Percentiles rank a stretch among this genome's conserved stretches.
Evolutionary conservation across 2,113 vertebrate species (phyloP).

Genomic region (Mugil cephalus): DNA sequence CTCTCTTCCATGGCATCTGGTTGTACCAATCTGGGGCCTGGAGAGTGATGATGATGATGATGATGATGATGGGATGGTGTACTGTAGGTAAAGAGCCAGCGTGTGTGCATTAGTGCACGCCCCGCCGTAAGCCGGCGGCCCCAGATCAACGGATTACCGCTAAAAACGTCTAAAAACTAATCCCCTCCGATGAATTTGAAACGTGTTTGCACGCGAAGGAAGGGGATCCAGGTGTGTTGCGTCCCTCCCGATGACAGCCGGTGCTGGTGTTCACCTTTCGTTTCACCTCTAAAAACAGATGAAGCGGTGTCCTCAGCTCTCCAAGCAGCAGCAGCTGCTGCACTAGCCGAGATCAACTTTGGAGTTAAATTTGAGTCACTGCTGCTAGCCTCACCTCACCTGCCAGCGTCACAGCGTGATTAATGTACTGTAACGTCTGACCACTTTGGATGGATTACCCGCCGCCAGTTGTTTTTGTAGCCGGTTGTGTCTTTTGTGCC

Average conservation of each 20-base stretch:
- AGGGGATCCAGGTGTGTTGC: conserved; percentile 30
- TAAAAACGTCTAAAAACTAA: conserved; percentile 63
- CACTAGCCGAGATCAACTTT: not conserved
- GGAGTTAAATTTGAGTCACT: not conserved
- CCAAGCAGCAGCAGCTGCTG: not conserved
- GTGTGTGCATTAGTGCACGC: conserved; percentile 2
- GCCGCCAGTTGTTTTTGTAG: not conserved
- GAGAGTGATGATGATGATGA: conserved; percentile 17
- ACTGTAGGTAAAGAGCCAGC: conserved; percentile 2
- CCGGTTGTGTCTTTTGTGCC: not conserved
- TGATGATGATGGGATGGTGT: too few species aligned
- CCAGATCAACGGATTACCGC: conserved; percentile 69
- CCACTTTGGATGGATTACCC: conserved; percentile 46
- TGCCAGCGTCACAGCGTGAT: conserved; percentile 32
- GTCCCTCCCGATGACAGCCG: not conserved
- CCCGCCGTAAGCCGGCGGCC: conserved; percentile 18
- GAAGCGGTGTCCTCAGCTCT: not conserved
- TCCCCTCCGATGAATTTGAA: conserved; percentile 57
- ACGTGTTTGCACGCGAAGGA: conserved; percentile 10
- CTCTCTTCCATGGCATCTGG: conserved; percentile 41
- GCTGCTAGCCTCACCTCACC: not conserved
- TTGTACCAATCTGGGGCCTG: conserved; percentile 32
- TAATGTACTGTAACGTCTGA: conserved; percentile 42
- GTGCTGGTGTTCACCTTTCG: not conserved
- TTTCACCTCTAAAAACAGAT: not conserved